Evolutionary conservation across 2,113 vertebrate genomes (phyloP), one percentile per base, ranked within the genome.

Genomic region (Hippoglossus stenolepis): DNA sequence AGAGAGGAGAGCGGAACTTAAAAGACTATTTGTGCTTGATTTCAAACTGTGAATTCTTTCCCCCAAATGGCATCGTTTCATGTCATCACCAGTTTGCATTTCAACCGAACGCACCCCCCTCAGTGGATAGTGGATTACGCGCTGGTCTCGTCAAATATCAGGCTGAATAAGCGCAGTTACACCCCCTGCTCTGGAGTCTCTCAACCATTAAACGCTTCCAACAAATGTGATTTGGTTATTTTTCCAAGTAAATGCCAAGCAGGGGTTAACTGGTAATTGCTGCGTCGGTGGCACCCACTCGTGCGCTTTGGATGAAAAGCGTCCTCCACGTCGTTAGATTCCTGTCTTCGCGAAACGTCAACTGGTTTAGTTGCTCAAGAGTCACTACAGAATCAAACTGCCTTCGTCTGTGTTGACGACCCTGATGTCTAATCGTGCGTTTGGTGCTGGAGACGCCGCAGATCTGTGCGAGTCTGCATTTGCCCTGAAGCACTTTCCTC

Each of bases 241-340:
- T 54, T 10, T n/a, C 18, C 51, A 54, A 49, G 15, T 4, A 4
- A 17, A 49, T 17, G 45, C 51, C 51, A 54, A n/a, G 21, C 8
- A 9, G 1, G 4, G 45, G 13, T 15, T 6, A 17, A 1, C 2
- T n/a, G 10, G 18, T 47, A 14, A 24, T 49, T 14, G 47, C 0
- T 40, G 81, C 60, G 26, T 49, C 8, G 0, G 0, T 43, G 51
- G 72, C 58, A 40, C 68, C 11, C 14, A n/a, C 15, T 20, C 56
- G 68, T 47, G 45, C 65, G 82, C 66, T 38, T 58, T 75, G 72
- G 80, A 80, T 58, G 31, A 43, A 79, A 81, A 1, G 59, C 8
- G 51, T 54, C 73, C 61, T 40, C 7, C 17, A 0, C 51, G 3
- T 61, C 45, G 7, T 54, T 26, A 18, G 21, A 18, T 23, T 17